These are phyloP conservation scores for Capra hircus DNA, from an alignment of 2,113 vertebrate genomes.

Conservation along the genomic window DNA sequence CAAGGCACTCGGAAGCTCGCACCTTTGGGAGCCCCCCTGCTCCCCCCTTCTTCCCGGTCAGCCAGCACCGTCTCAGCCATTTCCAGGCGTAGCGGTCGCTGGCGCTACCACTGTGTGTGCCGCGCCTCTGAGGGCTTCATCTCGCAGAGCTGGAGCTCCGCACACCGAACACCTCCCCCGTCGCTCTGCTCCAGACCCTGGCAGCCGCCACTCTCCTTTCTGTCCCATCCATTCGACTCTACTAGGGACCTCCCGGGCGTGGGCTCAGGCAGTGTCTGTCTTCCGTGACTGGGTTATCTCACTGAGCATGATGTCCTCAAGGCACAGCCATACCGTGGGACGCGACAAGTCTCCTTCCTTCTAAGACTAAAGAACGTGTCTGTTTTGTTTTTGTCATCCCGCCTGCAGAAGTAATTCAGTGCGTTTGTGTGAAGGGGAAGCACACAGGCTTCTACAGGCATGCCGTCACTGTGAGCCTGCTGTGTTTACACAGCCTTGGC, in stretches of 20 bases:
- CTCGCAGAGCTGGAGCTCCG: background rate
- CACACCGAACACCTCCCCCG: background rate
- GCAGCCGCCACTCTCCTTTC: background rate
- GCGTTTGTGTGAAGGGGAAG: background rate
- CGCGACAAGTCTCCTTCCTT: background rate
- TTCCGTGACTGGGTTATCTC: background rate
- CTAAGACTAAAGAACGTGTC: background rate
- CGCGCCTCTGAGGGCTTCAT: background rate
- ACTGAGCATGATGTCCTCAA: background rate
- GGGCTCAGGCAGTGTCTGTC: background rate
- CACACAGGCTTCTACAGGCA: background rate
- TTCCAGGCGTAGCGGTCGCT: background rate
- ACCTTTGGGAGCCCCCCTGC: background rate
- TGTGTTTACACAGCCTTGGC: background rate
- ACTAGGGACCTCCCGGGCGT: background rate
- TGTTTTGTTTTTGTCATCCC: background rate
- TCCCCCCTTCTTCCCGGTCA: background rate
- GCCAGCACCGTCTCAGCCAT: background rate
- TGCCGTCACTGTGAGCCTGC: background rate
- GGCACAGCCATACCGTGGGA: background rate
- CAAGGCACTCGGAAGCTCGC: background rate
- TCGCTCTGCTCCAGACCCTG: background rate
- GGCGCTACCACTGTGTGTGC: background rate
- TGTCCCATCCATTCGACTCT: background rate
- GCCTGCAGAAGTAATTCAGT: background rate